Base-by-base conservation (phyloP, 2,113 vertebrate genomes). In the Globicephala melas region DNA sequence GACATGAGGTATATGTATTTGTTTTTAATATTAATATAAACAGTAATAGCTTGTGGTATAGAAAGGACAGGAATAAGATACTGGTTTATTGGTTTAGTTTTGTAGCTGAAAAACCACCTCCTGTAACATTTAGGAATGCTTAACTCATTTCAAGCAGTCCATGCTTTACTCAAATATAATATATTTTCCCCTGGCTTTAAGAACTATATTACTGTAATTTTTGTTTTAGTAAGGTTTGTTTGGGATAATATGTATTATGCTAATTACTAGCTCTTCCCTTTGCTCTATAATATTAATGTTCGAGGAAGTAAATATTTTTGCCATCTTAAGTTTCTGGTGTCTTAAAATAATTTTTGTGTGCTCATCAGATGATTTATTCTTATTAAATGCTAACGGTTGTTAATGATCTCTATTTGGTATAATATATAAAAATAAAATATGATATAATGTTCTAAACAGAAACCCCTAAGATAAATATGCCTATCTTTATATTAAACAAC, bases 401-500 rank as follows among this genome's bases (percentile, higher is more conserved):
- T 73, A 81, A 58, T 36, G 18, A 3, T 94, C 47, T 85, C 55
- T 91, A 95, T 62, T 95, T 93, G 60, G 8, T 23, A 60, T 94
- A 80, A 77, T 77, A 85, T 18, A 62, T 96, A 86, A 79, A 50
- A 76, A 65, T 68, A 89, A 89, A 85, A 77, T 87, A 63, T 33
- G 77, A 44, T 60, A 5, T 84, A 94, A 82, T 38, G 6, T 68
- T 95, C 65, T 83, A 55, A 91, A 73, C 21, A 93, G 53, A 96
- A 70, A 18, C 50, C 36, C 87, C 50, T 93, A 84, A 60, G 50
- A 85, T 87, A 88, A 96, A 17, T 38, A 58, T 80, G 41, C 31
- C 79, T 95, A 60, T 53, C 20, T 88, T 89, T 95, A 82, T 80
- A 68, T 92, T 91, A 97, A 95, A 87, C 84, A 89, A 63, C 67